phyloP scores from a whole-genome alignment of 2,888 invertebrate genomes.

The Drosophila mayaguana region DNA sequence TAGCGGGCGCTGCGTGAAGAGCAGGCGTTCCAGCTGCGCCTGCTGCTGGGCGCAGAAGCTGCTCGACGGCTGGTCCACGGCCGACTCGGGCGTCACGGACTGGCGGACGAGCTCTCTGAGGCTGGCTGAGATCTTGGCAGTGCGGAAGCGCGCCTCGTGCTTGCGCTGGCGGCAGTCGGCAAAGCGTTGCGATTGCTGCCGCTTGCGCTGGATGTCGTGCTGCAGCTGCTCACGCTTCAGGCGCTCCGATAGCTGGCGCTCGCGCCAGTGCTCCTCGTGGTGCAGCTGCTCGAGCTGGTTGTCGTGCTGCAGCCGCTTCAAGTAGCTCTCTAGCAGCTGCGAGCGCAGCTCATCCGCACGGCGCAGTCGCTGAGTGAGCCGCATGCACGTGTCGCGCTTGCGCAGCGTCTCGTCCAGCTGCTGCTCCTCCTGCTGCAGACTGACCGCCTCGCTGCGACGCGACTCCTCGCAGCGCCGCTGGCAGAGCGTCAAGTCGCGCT shows the following conservation, averaged over 20 bases:
- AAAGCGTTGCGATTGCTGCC: conserved; percentile 80
- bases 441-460: conserved; percentile 81
- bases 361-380: conserved; percentile 80
- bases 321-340: conserved; percentile 79
- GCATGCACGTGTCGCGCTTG: conserved; percentile 81
- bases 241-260: conserved; percentile 77
- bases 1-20: conserved; percentile 44
- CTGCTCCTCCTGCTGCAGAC: conserved; percentile 82
- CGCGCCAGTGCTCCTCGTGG: conserved; percentile 84
- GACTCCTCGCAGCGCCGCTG: conserved; percentile 82
- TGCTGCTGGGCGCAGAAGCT: conserved; percentile 63
- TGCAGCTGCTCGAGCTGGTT: conserved; percentile 83
- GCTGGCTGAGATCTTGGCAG: conserved; percentile 84
- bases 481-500: conserved; percentile 77
- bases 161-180: conserved; percentile 77
- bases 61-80: conserved; percentile 36
- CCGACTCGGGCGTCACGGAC: conserved; percentile 83
- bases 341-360: conserved; percentile 82
- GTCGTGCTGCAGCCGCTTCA: conserved; percentile 82
- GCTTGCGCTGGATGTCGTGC: conserved; percentile 80
- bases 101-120: conserved; percentile 83
- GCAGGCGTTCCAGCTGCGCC: conserved; percentile 59
- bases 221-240: conserved; percentile 79
- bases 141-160: conserved; percentile 80
- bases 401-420: conserved; percentile 81